Conservation (phyloP, 2,797 vertebrate species). For the Macrochelys suwanniensis region DNA sequence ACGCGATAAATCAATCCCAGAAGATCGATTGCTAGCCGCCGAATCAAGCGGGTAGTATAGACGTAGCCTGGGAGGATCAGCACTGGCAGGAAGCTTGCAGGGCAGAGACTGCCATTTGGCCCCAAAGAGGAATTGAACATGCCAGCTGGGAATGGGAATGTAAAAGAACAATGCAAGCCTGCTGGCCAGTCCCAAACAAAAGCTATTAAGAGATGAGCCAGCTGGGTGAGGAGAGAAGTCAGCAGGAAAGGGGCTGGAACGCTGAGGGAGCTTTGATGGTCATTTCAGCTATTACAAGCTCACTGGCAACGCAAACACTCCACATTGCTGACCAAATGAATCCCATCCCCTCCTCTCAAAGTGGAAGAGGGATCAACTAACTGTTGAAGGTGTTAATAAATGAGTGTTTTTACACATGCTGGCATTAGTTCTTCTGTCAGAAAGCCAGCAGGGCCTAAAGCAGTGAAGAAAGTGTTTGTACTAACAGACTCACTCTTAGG, state of each 20-base stretch:
- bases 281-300: not conserved
- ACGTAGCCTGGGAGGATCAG: not conserved
- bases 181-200: not conserved
- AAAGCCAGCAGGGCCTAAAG: not conserved
- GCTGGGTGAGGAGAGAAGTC: not conserved
- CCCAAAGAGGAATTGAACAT: not conserved
- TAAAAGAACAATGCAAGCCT: not conserved
- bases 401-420: not conserved
- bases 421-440: not conserved
- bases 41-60: too few species aligned
- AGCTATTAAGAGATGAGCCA: not conserved
- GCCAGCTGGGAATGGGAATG: not conserved
- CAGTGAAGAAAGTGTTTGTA: not conserved
- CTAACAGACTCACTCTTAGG: rapidly evolving
- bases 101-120: not conserved
- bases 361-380: not conserved
- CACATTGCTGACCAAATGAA: not conserved
- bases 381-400: not conserved
- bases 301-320: not conserved
- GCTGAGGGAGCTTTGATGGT: not conserved
- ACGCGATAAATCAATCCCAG: too few species aligned
- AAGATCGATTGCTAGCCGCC: too few species aligned
- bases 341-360: not conserved
- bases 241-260: not conserved
- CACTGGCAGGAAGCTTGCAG: not conserved